Evolutionary conservation across 2,888 invertebrate species (phyloP), one percentile per base, ranked within the genome.

Genomic region (Auanema sp.): DNA sequence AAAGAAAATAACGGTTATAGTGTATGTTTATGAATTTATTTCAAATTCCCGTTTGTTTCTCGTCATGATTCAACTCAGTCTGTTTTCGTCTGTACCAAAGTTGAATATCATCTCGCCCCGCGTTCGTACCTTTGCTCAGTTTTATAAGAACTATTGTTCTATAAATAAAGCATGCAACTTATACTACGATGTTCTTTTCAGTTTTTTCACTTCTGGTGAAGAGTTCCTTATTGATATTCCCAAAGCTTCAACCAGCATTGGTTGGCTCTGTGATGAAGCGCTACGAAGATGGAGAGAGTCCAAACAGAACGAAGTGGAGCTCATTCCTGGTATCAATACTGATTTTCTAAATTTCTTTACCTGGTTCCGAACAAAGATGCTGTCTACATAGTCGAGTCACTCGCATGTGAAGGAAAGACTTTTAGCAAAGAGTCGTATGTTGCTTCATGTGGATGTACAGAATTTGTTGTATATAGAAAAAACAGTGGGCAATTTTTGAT

Each of bases 391-490:
- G 42, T 76, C 18, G 76, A 76, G 60, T 56, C 69, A 2, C 60
- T 72, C 2, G 70, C 72, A 23, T 18, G 56, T 14, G 67, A 72
- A 50, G 76, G 69, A 24, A 63, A 60, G n/a, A 54, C 54, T 14
- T 47, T 74, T 11, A 68, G 74, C 47, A 58, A 68, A 1, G 68
- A 71, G 41, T 42, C 55, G 11, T 59, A 71, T 10, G 71, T 76
- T 11, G 60, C 63, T 1, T 60, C 67, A 14, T 64, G 68, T 0
- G 44, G 61, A 3, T 54, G 65, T 41, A 57, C 60, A 0, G 74
- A 74, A 50, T 76, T 74, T 44, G 76, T 76, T 6, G 68, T 76
- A 63, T 56, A 72, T 23, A 56, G 72, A 10, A 72, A 69, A 57
- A 76, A 76, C 51, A 69, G 72, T 70, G 47, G 52, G 64, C 51